Evolutionary conservation across 2,888 invertebrate genomes (phyloP).

Genomic region (Dynastes maya): DNA sequence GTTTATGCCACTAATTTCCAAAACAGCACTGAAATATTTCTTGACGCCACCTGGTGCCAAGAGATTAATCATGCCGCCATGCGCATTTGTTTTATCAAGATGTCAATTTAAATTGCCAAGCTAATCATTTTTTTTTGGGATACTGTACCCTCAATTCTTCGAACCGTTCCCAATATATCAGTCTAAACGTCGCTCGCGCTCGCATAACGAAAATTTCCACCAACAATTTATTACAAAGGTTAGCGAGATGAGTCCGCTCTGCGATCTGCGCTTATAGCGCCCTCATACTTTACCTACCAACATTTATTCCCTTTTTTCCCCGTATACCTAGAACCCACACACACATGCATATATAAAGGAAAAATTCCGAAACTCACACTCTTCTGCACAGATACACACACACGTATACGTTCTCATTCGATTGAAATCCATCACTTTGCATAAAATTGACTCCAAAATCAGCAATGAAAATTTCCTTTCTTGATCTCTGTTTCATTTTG

Average conservation of each 20-base stretch:
- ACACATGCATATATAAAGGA: too few relatives aligned
- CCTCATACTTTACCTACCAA: conserved; percentile 26
- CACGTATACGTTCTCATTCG: conserved; percentile 53
- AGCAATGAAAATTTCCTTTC: conserved; percentile 55
- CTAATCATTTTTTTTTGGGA: too few relatives aligned
- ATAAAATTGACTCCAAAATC: conserved; percentile 59
- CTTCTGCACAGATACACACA: not conserved
- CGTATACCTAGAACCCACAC: not conserved
- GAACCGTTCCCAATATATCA: not conserved
- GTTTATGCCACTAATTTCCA: too few relatives aligned
- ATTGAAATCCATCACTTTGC: conserved; percentile 58
- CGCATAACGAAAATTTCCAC: conserved; percentile 13
- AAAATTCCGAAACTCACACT: conserved; percentile 3
- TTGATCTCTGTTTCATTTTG: conserved; percentile 47
- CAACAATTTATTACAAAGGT: conserved; percentile 21
- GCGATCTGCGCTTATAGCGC: conserved; percentile 16
- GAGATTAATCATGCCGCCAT: too few relatives aligned
- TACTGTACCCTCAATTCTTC: too few relatives aligned
- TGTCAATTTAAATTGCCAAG: too few relatives aligned
- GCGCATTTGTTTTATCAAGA: too few relatives aligned
- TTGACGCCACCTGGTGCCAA: too few relatives aligned
- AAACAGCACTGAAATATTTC: too few relatives aligned
- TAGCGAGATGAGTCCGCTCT: conserved; percentile 5
- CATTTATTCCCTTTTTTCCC: conserved; percentile 15
- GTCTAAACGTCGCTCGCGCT: not conserved